Conservation (phyloP, 2,797 vertebrate genomes). For the Rhynchonycteris naso region DNA sequence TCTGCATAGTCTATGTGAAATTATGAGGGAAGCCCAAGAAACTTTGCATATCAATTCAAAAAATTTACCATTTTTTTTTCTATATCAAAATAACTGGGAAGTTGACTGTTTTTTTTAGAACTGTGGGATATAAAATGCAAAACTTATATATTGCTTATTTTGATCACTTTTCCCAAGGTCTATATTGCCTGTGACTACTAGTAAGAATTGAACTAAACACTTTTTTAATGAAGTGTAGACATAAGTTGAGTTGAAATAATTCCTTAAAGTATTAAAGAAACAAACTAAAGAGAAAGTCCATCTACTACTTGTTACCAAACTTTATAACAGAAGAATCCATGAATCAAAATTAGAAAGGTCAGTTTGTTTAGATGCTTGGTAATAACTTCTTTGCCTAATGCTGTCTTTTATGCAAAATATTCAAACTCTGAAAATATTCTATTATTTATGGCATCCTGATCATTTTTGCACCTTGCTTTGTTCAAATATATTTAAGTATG, state of each 20-base stretch:
- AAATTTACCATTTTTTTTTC: not conserved
- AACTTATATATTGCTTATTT: not conserved
- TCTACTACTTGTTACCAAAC: not conserved
- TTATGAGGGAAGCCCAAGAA: not conserved
- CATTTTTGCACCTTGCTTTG: not conserved
- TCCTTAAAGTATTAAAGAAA: constrained; percentile 1
- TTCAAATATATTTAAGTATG: constrained; percentile 32
- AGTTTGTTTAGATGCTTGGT: not conserved
- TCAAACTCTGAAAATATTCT: not conserved
- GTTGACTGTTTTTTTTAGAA: not conserved
- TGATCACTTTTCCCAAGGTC: not conserved
- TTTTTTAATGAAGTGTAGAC: not conserved
- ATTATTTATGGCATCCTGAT: not conserved
- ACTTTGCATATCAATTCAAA: not conserved
- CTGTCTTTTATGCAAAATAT: constrained; percentile 40
- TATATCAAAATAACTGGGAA: not conserved
- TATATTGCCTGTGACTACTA: not conserved
- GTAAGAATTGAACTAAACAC: not conserved
- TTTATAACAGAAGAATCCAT: not conserved
- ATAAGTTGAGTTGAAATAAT: constrained; percentile 41
- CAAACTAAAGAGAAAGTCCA: not conserved
- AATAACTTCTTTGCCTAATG: not conserved
- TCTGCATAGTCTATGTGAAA: not conserved
- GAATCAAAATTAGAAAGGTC: not conserved
- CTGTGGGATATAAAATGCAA: constrained; percentile 33